Percentiles rank a stretch among this genome's conserved stretches.
Evolutionary conservation across 2,888 invertebrate species (phyloP).

Genomic region (Spilarctia lutea): DNA sequence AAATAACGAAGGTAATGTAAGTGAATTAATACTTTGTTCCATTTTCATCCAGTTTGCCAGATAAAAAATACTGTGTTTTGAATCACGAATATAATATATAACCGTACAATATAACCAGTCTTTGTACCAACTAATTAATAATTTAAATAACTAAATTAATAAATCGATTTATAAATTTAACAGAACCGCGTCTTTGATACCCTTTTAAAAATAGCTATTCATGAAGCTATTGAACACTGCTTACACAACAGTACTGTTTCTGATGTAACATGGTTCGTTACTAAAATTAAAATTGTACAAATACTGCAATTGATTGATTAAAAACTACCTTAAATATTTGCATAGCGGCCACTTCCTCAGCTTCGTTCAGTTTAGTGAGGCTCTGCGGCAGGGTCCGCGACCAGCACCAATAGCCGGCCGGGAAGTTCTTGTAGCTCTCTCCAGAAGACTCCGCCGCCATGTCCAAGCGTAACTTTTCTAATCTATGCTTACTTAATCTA

Average conservation of each 20-base stretch:
- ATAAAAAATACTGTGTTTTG: too few relatives aligned
- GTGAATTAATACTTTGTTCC: too few relatives aligned
- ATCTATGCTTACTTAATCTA: constrained; percentile 92
- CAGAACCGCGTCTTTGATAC: too few relatives aligned
- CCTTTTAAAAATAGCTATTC: too few relatives aligned
- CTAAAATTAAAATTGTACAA: not conserved
- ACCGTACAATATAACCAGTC: too few relatives aligned
- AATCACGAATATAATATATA: too few relatives aligned
- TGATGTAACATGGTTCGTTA: too few relatives aligned
- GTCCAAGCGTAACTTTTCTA: constrained; percentile 89
- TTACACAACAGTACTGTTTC: not conserved
- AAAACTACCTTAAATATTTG: constrained; percentile 91
- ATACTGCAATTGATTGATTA: not conserved
- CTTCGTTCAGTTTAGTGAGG: constrained; percentile 93
- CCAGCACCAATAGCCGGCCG: constrained; percentile 96
- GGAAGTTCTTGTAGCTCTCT: constrained; percentile 95
- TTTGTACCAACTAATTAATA: too few relatives aligned
- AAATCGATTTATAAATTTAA: too few relatives aligned
- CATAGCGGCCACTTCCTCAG: constrained; percentile 94
- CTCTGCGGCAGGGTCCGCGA: constrained; percentile 94
- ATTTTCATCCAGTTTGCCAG: too few relatives aligned
- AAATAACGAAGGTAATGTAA: too few relatives aligned
- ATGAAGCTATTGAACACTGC: not conserved
- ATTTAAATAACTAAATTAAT: too few relatives aligned
- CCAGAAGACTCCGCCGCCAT: constrained; percentile 89